A percentile compares a stretch with the other conserved stretches of the same genome.
Evolutionary conservation across 2,888 invertebrate genomes (phyloP).

Genomic region (Notodonta dromedarius): DNA sequence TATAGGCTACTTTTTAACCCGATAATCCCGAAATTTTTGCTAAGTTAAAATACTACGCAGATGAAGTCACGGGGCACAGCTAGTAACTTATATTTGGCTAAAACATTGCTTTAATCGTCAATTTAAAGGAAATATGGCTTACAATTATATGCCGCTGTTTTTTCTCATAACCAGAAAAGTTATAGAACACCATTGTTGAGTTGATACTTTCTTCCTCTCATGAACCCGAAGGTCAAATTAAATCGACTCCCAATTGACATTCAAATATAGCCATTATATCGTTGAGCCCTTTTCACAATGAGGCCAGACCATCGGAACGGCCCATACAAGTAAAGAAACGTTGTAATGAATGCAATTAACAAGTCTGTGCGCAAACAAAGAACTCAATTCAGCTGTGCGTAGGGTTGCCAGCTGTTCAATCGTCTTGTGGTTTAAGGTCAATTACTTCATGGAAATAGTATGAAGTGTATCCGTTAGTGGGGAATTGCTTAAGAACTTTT

Average conservation of each 20-base stretch:
- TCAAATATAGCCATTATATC: conserved; percentile 2
- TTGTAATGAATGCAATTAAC: conserved; percentile 8
- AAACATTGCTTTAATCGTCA: too few species aligned
- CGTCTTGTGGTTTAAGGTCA: neutral
- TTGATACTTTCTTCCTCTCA: neutral
- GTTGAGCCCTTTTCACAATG: conserved; percentile 1
- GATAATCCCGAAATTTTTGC: too few species aligned
- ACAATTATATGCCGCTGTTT: too few species aligned
- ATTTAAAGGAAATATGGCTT: too few species aligned
- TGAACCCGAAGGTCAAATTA: conserved; percentile 3
- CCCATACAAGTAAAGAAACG: conserved; percentile 8
- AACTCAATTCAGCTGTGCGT: conserved; percentile 19
- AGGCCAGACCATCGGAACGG: neutral
- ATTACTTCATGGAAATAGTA: neutral
- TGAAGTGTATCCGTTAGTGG: neutral
- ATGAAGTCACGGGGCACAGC: too few species aligned
- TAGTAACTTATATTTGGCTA: too few species aligned
- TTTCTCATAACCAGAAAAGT: too few species aligned
- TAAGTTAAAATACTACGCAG: too few species aligned
- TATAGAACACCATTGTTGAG: neutral
- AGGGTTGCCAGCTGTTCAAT: conserved; percentile 5
- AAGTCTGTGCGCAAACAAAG: conserved; percentile 29
- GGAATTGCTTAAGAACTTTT: neutral
- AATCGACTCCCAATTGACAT: neutral
- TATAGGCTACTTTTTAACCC: too few species aligned